These are phyloP conservation scores for Neogobius melanostomus DNA, from an alignment of 2,113 vertebrate genomes.

Conservation along the genomic window DNA sequence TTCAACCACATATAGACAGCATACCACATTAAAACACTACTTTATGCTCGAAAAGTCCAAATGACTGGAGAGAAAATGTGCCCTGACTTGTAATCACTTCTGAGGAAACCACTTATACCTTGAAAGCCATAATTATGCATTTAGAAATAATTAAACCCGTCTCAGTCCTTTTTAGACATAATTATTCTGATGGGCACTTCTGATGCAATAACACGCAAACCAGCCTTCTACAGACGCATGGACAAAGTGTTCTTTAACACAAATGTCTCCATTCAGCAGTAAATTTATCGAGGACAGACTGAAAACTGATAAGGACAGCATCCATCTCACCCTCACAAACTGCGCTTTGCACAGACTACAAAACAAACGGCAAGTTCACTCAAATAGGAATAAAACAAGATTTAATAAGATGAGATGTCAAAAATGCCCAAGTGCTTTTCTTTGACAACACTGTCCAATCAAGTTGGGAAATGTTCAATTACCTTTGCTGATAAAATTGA, in stretches of 20 bases:
- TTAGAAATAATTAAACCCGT: slow-evolving; percentile 27
- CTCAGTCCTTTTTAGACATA: slow-evolving; percentile 25
- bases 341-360: not conserved
- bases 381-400: too few species aligned
- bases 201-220: slow-evolving; percentile 42
- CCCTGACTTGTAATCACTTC: not conserved
- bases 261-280: slow-evolving; percentile 50
- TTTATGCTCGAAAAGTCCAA: not conserved
- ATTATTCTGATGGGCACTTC: slow-evolving; percentile 34
- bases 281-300: slow-evolving; percentile 61
- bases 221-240: slow-evolving; percentile 50
- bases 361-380: not conserved
- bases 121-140: not conserved
- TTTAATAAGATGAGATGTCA: too few species aligned
- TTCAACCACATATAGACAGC: too few species aligned
- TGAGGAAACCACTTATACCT: slow-evolving; percentile 4
- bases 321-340: slow-evolving; percentile 26
- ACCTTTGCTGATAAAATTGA: too few species aligned
- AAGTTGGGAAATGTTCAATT: too few species aligned
- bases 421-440: too few species aligned
- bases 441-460: too few species aligned
- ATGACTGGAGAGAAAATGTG: not conserved
- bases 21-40: too few species aligned
- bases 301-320: slow-evolving; percentile 57
- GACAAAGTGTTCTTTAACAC: slow-evolving; percentile 48